phyloP scores from a whole-genome alignment of 2,113 vertebrate genomes.

The Strix aluco region DNA sequence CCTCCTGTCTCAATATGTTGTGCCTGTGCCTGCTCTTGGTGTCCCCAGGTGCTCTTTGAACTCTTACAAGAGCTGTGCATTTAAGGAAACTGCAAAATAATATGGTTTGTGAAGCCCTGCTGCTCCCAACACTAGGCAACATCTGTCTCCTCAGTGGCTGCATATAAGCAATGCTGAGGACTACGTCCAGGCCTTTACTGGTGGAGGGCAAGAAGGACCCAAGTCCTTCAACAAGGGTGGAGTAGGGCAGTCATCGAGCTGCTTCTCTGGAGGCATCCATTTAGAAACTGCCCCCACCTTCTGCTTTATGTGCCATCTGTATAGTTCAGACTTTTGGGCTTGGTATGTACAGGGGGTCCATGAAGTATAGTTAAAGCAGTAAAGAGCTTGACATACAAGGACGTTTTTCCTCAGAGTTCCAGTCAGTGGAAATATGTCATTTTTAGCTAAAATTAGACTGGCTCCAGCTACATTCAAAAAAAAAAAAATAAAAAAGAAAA shows the following conservation, averaged over 20 bases:
- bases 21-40: fast-evolving
- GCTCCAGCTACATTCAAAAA: neutral
- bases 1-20: neutral
- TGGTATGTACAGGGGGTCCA: neutral
- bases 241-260: neutral
- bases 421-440: conserved; percentile 27
- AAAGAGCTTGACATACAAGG: neutral
- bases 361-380: neutral
- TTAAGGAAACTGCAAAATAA: neutral
- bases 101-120: neutral
- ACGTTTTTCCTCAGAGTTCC: neutral
- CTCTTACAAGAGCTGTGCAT: neutral
- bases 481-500: neutral
- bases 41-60: neutral
- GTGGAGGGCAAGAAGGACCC: neutral
- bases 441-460: conserved; percentile 55
- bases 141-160: neutral
- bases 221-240: neutral
- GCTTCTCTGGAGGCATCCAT: neutral
- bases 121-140: neutral
- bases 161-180: neutral
- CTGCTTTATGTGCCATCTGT: neutral
- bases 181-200: neutral
- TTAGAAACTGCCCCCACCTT: neutral
- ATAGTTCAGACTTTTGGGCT: neutral